Conservation (phyloP, 2,797 vertebrate genomes). For the Morus bassanus region DNA sequence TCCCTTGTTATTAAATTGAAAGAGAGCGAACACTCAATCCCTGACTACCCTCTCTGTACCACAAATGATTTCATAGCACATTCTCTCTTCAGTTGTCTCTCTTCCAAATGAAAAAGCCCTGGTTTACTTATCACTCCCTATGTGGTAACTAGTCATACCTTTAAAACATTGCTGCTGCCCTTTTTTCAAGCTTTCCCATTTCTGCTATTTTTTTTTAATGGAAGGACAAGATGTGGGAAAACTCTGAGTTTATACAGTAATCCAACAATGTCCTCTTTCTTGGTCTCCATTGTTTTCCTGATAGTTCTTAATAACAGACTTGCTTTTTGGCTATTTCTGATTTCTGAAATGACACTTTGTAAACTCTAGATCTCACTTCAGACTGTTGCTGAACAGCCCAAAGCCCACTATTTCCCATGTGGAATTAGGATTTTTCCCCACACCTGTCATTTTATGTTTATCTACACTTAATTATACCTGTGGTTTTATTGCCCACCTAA, state of each 20-base stretch:
- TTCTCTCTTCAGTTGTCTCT: not conserved
- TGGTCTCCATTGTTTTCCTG: not conserved
- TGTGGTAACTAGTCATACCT: not conserved
- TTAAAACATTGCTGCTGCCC: not conserved
- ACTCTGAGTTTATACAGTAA: not conserved
- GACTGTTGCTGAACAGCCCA: not conserved
- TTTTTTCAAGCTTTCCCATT: not conserved
- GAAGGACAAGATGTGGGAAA: not conserved
- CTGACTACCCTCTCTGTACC: not conserved
- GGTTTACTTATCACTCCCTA: not conserved
- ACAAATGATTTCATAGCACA: not conserved
- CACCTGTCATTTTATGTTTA: not conserved
- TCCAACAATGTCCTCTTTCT: not conserved
- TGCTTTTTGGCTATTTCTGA: not conserved
- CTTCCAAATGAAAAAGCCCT: not conserved
- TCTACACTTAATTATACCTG: not conserved
- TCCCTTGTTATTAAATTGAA: not conserved
- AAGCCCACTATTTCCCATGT: not conserved
- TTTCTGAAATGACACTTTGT: not conserved
- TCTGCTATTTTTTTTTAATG: not conserved
- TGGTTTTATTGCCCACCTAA: not conserved
- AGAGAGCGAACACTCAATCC: not conserved
- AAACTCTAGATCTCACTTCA: not conserved
- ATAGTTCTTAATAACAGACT: not conserved
- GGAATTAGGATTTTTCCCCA: not conserved